Base-by-base conservation (phyloP, 2,797 vertebrate genomes). In the Fratercula arctica region DNA sequence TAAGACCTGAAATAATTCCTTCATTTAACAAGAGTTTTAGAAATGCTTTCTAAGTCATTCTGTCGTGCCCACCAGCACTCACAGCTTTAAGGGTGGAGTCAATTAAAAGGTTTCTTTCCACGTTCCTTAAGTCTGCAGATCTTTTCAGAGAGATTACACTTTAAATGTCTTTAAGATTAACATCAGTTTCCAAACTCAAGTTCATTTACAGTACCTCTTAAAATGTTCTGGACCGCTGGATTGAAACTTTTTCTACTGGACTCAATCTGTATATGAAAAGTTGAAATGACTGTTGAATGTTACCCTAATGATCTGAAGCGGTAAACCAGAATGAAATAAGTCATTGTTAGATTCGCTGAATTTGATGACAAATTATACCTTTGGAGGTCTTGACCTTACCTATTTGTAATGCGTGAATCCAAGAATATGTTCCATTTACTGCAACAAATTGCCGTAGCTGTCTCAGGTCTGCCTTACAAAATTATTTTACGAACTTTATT, bases 291-390 rank as follows among this genome's bases (percentile, higher is more conserved):
- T 87, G 26, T 35, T 79, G 68, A 93, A 91, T 61, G 73, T 69
- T 75, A 90, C 63, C 51, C 18, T 91, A 74, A 93, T 43, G 66
- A 91, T 61, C 37, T 80, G 59, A 94, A 90, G 70, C 6, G 0
- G 21, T 81, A 97, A 95, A 90, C 51, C 78, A 94, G 72, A 96
- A 91, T 93, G 39, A 87, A 93, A 66, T 91, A 86, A 96, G 53
- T 93, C 89, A 85, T 35, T 92, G 33, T 69, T 95, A 93, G 87
- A 85, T 56, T 80, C 17, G 5, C 69, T 95, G 87, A 81, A 94
- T 92, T 94, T 56, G 53, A 89, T 84, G 61, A 87, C 53, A 92
- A 81, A 83, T 77, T 61, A 45, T 33, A 81, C 86, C 39, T 92
- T 79, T 85, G 86, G 54, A 69, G 57, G 61, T 85, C 85, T 48